phyloP scores from a whole-genome alignment of 2,888 invertebrate genomes.

The Cheilosia grossa region DNA sequence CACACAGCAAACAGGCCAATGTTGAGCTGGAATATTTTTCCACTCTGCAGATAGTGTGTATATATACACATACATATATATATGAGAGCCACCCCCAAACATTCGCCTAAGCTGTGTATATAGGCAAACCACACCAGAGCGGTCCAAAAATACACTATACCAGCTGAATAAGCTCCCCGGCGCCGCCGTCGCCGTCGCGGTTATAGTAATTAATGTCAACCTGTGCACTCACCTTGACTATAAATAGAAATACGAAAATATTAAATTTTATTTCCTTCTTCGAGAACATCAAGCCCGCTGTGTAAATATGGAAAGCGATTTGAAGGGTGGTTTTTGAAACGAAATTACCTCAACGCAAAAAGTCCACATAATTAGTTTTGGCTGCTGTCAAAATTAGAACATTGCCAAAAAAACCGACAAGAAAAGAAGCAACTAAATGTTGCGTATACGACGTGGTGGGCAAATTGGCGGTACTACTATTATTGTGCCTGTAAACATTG shows the following conservation, averaged over 20 bases:
- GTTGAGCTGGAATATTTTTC: slow-evolving; percentile 36
- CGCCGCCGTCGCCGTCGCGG: slow-evolving; percentile 27
- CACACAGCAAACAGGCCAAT: slow-evolving; percentile 6
- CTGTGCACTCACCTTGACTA: slow-evolving; percentile 61
- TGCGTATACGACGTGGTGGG: slow-evolving; percentile 46
- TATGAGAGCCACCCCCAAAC: neutral
- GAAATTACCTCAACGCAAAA: slow-evolving; percentile 14
- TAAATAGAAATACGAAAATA: slow-evolving; percentile 43
- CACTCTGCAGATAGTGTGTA: slow-evolving; percentile 16
- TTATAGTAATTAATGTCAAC: slow-evolving; percentile 60
- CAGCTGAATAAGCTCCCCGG: slow-evolving; percentile 1
- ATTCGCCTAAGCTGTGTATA: neutral
- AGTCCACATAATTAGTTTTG: slow-evolving; percentile 37
- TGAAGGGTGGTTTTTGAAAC: neutral
- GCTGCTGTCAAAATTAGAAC: slow-evolving; percentile 35
- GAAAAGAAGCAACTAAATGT: slow-evolving; percentile 20
- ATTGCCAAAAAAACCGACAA: slow-evolving; percentile 32
- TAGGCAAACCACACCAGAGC: neutral
- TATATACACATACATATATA: no score
- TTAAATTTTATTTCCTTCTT: slow-evolving; percentile 23
- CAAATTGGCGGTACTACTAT: slow-evolving; percentile 10
- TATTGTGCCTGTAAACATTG: slow-evolving; percentile 5
- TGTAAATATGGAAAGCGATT: neutral
- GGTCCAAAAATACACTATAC: slow-evolving; percentile 26
- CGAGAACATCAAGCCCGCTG: neutral